Evolutionary conservation across 2,113 vertebrate genomes (phyloP), one percentile per base, ranked within the genome.

Genomic region (Serranochromis macrocephalus): DNA sequence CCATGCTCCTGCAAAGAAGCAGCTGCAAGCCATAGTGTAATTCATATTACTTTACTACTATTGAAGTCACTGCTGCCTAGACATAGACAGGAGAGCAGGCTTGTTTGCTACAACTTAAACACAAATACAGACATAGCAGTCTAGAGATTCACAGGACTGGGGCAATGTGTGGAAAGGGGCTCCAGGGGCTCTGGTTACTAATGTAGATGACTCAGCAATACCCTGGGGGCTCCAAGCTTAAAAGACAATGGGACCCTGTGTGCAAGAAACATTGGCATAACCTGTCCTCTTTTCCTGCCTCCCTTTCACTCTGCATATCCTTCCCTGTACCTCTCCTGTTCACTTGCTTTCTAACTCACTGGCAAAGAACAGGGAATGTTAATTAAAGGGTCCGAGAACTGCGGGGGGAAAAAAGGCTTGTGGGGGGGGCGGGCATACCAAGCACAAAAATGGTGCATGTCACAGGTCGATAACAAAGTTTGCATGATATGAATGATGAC

Each of bases 351-450:
- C 84, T 90, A 85, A 71, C 85, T 91, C 86, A 83, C 84, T 93
- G 90, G 92, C 90, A 90, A 75, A 89, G 85, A 93, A 91, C 51
- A 89, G 95, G 93, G 95, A 96, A 96, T 95, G 94, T 95, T 96
- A 96, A 96, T 96, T 95, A 95, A 94, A 94, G 92, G 86, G 89
- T 91, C 84, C 82, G 81, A 88, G 92, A 90, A 92, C 85, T 58
- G 53, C 10, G 36, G 87, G 55, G 88, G 24, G 29, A 0, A 10
- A 53, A 24, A 21, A 82, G 49, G 79, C 87, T 91, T 71, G 53
- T 11, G 53, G 9, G 49, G 51, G 53, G 3, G 31, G 5, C 0
- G 0, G 53, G 3, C 12, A 57, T 29, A 58, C 26, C 13, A 58
- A 31, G 14, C 14, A 58, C 55, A 58, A 71, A 9, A 81, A 73